phyloP scores from a whole-genome alignment of 2,113 vertebrate species.

The Forbesichthys agassizii region DNA sequence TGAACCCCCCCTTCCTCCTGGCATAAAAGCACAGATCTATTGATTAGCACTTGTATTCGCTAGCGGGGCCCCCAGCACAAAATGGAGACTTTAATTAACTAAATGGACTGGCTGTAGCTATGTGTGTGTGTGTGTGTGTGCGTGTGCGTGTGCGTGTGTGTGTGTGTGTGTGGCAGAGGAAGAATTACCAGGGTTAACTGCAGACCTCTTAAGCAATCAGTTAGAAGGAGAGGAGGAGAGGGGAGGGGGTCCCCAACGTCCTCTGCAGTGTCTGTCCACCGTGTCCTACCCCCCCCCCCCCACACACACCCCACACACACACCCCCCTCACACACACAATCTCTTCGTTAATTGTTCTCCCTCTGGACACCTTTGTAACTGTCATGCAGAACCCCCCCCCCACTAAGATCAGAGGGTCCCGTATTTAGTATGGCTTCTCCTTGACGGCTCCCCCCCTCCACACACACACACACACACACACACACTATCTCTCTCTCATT shows the following conservation, averaged over 20 bases:
- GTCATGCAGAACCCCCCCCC: slow-evolving; percentile 33
- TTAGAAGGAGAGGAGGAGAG: slow-evolving; percentile 36
- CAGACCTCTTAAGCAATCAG: slow-evolving; percentile 60
- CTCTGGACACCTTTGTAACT: too few species aligned
- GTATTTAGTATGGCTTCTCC: neutral
- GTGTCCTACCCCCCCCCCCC: slow-evolving; percentile 21
- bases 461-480: neutral
- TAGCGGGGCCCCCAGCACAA: slow-evolving; percentile 73
- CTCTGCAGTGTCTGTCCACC: slow-evolving; percentile 8
- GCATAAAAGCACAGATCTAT: slow-evolving; percentile 71
- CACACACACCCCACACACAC: slow-evolving; percentile 14
- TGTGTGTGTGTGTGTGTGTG: slow-evolving; percentile 42
- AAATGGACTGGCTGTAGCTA: slow-evolving; percentile 80
- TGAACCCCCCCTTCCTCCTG: slow-evolving; percentile 39
- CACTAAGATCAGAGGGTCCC: slow-evolving; percentile 13
- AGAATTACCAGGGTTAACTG: slow-evolving; percentile 71
- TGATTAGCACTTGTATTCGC: slow-evolving; percentile 79
- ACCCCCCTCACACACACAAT: slow-evolving; percentile 17
- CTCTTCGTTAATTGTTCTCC: neutral
- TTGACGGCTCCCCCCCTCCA: neutral
- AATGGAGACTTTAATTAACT: slow-evolving; percentile 87
- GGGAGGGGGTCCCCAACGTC: slow-evolving; percentile 1
- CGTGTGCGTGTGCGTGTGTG: neutral
- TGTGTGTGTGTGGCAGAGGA: slow-evolving; percentile 33
- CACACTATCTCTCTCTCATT: slow-evolving; percentile 23